Conservation (phyloP, 2,113 vertebrate species). For the Poicephalus gulielmi region DNA sequence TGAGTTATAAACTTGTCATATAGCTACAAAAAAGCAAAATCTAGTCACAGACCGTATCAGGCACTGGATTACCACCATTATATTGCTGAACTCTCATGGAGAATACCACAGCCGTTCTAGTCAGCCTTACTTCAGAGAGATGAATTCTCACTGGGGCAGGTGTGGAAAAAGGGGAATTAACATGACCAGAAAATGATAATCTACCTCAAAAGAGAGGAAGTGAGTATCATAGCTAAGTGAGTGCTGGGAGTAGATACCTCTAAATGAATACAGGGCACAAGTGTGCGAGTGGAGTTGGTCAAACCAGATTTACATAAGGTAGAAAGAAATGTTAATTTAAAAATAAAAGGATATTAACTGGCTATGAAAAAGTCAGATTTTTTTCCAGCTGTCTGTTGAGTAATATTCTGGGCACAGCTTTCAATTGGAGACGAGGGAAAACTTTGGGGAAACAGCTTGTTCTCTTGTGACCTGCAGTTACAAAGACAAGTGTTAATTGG, state of each 20-base stretch:
- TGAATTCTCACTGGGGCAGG: not conserved
- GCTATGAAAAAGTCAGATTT: not conserved
- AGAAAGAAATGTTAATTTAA: not conserved
- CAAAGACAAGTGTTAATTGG: not conserved
- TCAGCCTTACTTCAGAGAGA: not conserved
- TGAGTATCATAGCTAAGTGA: rapidly evolving
- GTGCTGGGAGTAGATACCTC: not conserved
- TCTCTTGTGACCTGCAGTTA: not conserved
- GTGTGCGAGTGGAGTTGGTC: rapidly evolving
- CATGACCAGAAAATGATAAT: not conserved
- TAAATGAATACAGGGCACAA: not conserved
- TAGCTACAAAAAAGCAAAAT: not conserved
- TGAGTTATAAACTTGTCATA: not conserved
- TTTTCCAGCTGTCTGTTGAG: not conserved
- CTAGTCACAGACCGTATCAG: not conserved
- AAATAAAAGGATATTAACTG: not conserved
- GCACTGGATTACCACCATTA: not conserved
- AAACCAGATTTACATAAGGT: not conserved
- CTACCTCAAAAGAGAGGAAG: not conserved
- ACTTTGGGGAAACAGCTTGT: not conserved
- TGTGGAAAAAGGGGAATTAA: not conserved
- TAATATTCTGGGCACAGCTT: not conserved
- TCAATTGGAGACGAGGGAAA: not conserved
- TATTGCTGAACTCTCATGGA: not conserved
- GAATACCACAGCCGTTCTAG: not conserved